Evolutionary conservation across 2,113 vertebrate species (phyloP).

Genomic region (Ciconia stormi): DNA sequence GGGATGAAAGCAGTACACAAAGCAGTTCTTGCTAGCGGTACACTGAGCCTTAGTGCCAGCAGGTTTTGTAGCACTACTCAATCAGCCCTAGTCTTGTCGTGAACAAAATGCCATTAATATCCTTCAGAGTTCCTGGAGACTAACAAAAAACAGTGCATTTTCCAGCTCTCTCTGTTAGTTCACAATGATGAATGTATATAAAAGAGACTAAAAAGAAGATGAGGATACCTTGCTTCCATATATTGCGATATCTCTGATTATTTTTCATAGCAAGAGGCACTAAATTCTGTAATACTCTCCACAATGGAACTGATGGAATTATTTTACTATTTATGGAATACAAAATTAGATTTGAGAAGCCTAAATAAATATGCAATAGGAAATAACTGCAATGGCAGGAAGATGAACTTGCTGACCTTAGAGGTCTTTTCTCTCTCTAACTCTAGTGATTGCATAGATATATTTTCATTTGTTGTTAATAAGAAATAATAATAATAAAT

Average conservation of each 20-base stretch:
- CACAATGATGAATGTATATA: background rate
- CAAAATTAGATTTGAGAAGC: slow-evolving; percentile 2
- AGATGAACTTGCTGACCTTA: background rate
- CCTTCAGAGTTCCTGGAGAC: background rate
- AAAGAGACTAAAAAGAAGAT: background rate
- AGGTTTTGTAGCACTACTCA: background rate
- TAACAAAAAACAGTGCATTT: background rate
- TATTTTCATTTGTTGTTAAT: slow-evolving; percentile 7
- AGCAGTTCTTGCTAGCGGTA: background rate
- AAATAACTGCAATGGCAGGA: slow-evolving; percentile 20
- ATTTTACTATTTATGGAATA: slow-evolving; percentile 21
- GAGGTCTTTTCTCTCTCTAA: background rate
- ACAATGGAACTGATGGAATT: background rate
- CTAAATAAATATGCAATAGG: slow-evolving; percentile 25
- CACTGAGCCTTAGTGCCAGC: background rate
- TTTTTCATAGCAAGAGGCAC: background rate
- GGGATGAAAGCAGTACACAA: background rate
- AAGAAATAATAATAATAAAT: background rate
- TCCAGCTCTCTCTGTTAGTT: background rate
- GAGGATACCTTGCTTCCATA: background rate
- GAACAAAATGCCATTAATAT: background rate
- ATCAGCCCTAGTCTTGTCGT: background rate
- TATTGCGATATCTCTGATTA: background rate
- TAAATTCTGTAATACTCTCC: background rate
- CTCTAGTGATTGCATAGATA: slow-evolving; percentile 3